Percentiles rank a stretch among this genome's conserved stretches.
These are phyloP conservation scores for Fissipunctia ypsillon DNA, from an alignment of 2,888 invertebrate species.

Conservation along the genomic window DNA sequence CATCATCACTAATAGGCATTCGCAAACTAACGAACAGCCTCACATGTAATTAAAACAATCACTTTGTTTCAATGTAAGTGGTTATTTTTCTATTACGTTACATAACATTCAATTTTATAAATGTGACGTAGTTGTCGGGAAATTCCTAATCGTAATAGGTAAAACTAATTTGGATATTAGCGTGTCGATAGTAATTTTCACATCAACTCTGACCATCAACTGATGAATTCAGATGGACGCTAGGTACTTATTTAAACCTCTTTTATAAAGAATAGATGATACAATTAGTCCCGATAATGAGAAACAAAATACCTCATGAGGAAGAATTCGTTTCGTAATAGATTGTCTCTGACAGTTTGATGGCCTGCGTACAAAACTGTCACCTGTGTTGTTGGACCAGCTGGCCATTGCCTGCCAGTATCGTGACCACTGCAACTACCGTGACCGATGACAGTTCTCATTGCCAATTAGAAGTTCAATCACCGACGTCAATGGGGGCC, in stretches of 20 bases:
- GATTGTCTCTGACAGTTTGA: slow-evolving; percentile 27
- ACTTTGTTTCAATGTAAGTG: slow-evolving; percentile 32
- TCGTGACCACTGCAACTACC: slow-evolving; percentile 75
- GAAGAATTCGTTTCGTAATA: slow-evolving; percentile 50
- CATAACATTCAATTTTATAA: slow-evolving; percentile 36
- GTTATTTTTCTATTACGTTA: slow-evolving; percentile 48
- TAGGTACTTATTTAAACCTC: slow-evolving; percentile 34
- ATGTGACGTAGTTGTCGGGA: slow-evolving; percentile 33
- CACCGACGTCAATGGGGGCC: slow-evolving; percentile 79
- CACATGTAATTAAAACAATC: slow-evolving; percentile 45
- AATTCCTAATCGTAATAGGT: slow-evolving; percentile 56
- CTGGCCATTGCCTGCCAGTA: slow-evolving; percentile 45
- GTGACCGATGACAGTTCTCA: slow-evolving; percentile 79
- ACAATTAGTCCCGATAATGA: slow-evolving; percentile 44
- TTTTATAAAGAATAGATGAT: slow-evolving; percentile 5
- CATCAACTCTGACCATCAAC: slow-evolving; percentile 34
- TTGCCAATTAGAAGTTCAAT: slow-evolving; percentile 87
- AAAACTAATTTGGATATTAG: slow-evolving; percentile 58
- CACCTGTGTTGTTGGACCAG: slow-evolving; percentile 49
- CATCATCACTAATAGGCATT: slow-evolving; percentile 22
- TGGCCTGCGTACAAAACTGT: slow-evolving; percentile 40
- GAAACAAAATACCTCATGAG: slow-evolving; percentile 44
- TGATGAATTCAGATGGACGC: slow-evolving; percentile 42
- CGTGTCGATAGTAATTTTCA: slow-evolving; percentile 45
- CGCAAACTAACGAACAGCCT: slow-evolving; percentile 28